A percentile compares a stretch with the other conserved stretches of the same genome.
These are phyloP conservation scores for Choloepus didactylus DNA, from an alignment of 2,797 vertebrate species.

Conservation along the genomic window DNA sequence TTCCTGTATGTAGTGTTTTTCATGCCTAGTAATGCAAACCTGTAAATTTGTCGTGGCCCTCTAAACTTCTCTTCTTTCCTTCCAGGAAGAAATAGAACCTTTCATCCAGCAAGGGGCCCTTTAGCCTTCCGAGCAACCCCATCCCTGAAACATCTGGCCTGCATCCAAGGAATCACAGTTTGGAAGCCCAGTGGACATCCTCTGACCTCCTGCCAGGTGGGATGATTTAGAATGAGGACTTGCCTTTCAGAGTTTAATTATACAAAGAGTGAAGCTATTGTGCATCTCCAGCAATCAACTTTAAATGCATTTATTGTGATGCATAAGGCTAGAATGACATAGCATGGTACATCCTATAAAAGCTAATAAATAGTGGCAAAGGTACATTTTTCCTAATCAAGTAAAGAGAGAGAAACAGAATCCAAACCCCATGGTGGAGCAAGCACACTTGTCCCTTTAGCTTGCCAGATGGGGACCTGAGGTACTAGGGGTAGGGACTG, in stretches of 20 bases:
- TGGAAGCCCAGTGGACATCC: not conserved
- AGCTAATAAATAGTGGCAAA: constrained; percentile 45
- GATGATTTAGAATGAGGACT: constrained; percentile 8
- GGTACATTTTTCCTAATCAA: constrained; percentile 33
- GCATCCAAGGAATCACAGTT: not conserved
- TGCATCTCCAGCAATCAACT: constrained; percentile 38
- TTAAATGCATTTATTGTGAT: constrained; percentile 53
- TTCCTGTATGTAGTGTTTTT: not conserved
- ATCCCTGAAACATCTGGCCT: not conserved
- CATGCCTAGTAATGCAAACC: not conserved
- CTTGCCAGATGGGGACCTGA: constrained; percentile 77
- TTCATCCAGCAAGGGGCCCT: not conserved
- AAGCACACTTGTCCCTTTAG: constrained; percentile 48
- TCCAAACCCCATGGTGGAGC: constrained; percentile 33
- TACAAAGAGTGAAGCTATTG: constrained; percentile 62
- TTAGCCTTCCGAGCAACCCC: not conserved
- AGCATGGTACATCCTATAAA: constrained; percentile 37
- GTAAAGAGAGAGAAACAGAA: constrained; percentile 32
- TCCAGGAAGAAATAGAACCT: constrained; percentile 29
- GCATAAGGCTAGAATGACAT: constrained; percentile 60
- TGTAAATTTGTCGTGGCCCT: not conserved
- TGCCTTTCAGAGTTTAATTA: constrained; percentile 73
- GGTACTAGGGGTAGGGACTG: constrained; percentile 61
- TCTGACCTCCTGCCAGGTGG: constrained; percentile 42
- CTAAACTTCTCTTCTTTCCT: not conserved